phyloP scores from a whole-genome alignment of 1,140 invertebrate genomes.

The Coelopa frigida region DNA sequence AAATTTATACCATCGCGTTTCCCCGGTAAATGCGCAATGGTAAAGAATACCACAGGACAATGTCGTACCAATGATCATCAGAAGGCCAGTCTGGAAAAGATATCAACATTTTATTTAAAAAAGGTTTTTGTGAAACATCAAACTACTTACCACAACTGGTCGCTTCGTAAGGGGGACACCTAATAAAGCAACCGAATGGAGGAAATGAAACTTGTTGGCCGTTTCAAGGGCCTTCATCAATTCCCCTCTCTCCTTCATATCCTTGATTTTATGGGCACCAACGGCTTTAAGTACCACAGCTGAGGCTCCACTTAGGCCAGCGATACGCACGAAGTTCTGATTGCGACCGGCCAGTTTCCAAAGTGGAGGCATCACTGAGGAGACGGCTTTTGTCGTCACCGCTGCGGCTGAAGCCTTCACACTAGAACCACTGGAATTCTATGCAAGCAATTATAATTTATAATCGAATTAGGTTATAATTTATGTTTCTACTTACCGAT shows the following conservation, averaged over 20 bases:
- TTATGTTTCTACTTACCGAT: no score
- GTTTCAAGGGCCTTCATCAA: slow-evolving; percentile 69
- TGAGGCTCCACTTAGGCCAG: slow-evolving; percentile 71
- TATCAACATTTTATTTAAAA: slow-evolving; percentile 10
- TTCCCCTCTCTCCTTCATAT: slow-evolving; percentile 50
- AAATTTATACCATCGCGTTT: no score
- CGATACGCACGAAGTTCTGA: slow-evolving; percentile 58
- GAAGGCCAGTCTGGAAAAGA: slow-evolving; percentile 59
- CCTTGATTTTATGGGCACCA: slow-evolving; percentile 71
- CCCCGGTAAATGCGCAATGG: slow-evolving; percentile 72
- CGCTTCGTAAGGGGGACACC: slow-evolving; percentile 61
- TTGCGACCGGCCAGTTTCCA: slow-evolving; percentile 53
- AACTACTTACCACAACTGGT: slow-evolving; percentile 55
- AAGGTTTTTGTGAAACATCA: background rate
- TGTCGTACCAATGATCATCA: slow-evolving; percentile 66
- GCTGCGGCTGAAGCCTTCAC: background rate
- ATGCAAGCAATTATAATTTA: background rate
- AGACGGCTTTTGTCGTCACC: slow-evolving; percentile 2
- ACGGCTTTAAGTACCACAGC: slow-evolving; percentile 81
- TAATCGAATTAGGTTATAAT: no score
- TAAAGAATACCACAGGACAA: slow-evolving; percentile 86
- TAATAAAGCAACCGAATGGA: slow-evolving; percentile 73
- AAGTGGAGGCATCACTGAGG: slow-evolving; percentile 42
- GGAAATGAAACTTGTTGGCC: slow-evolving; percentile 78
- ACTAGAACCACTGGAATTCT: background rate